Evolutionary conservation across 2,113 vertebrate species (phyloP), one percentile per base, ranked within the genome.

Genomic region (Serilophus lunatus): DNA sequence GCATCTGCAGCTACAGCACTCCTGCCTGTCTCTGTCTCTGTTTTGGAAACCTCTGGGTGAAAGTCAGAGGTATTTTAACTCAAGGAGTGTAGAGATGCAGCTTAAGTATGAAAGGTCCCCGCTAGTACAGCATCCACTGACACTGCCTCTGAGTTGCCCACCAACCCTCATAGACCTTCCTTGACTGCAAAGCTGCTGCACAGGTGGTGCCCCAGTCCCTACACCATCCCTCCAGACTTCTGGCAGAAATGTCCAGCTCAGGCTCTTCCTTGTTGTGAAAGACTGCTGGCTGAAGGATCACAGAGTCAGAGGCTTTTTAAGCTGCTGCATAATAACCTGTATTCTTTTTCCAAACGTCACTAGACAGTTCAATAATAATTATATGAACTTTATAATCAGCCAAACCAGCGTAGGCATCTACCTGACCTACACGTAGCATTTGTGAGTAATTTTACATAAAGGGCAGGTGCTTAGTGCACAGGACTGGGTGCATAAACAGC

Each of bases 131-230:
- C 0, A 0, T 28, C 51, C 16, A 6, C 33, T 0, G 1, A 18
- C 0, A 0, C 25, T 53, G n/a, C 42, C 23, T 35, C 1, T 0
- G 1, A 3, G 1, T 69, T 10, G 2, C 29, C 12, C 47, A 47
- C n/a, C 84, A 64, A 56, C 29, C 29, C 72, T 78, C 29, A 8
- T 42, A 50, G 76, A 53, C 40, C 53, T 45, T 20, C 18, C 29
- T 14, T 40, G 61, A 13, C 36, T 26, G 10, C 77, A 47, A 12
- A 72, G 71, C 53, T 86, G 25, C 51, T 33, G 35, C 40, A 24
- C 45, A 9, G 24, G 16, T 0, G 1, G 16, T 59, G 12, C 12
- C 45, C n/a, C 35, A 2, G 35, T 25, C 44, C 42, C 56, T 1
- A 1, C 31, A 44, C 38, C 40, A 4, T 13, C n/a, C 56, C 50